phyloP scores from a whole-genome alignment of 2,888 invertebrate species.

The Tipula lateralis region DNA sequence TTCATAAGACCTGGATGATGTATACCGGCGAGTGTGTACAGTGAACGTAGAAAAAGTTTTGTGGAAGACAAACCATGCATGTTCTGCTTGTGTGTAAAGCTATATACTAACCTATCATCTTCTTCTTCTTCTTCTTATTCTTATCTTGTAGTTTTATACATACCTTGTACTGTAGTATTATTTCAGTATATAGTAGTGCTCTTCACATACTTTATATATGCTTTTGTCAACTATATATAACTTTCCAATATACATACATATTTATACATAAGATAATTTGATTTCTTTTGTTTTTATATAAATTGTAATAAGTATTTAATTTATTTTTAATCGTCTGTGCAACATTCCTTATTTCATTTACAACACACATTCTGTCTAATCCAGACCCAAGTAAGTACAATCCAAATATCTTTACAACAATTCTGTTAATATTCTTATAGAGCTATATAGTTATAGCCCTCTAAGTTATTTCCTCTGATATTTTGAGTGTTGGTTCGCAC shows the following conservation, averaged over 20 bases:
- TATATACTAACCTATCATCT: not conserved
- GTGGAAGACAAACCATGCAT: slow-evolving; percentile 4
- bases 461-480: no score
- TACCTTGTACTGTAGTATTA: not conserved
- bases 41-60: not conserved
- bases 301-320: slow-evolving; percentile 19
- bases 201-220: not conserved
- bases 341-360: not conserved
- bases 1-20: not conserved
- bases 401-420: not conserved
- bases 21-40: not conserved
- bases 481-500: no score
- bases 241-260: not conserved
- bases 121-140: not conserved
- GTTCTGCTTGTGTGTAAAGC: not conserved
- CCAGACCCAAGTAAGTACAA: not conserved
- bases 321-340: slow-evolving; percentile 19
- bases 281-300: not conserved
- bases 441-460: no score
- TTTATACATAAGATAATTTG: not conserved
- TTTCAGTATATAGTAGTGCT: not conserved
- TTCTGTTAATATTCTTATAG: no score
- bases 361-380: not conserved
- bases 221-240: slow-evolving; percentile 2
- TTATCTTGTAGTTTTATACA: not conserved